Evolutionary conservation across 2,888 invertebrate genomes (phyloP), one percentile per base, ranked within the genome.

Genomic region (Archaeoteleia sp.): DNA sequence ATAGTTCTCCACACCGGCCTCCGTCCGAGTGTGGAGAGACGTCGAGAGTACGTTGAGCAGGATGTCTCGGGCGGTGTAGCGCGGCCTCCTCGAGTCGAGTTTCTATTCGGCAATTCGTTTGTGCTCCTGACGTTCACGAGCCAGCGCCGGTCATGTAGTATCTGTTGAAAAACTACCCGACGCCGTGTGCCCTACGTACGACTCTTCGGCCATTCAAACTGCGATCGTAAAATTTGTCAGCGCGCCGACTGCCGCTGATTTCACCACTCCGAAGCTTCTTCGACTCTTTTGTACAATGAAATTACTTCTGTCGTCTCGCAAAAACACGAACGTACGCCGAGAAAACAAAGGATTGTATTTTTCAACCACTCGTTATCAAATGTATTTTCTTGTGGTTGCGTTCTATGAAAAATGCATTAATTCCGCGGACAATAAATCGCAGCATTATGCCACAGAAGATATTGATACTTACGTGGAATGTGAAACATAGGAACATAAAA

Each of bases 61-160:
- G 35, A 23, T 29, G 49, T 39, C 25, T 48, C 29, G 27, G 30
- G 20, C 2, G 13, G 17, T 13, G 27, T 7, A n/a, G 27, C 20
- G 27, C 20, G 49, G 39, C 43, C 17, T 45, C 32, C 20, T 40
- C 20, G 20, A 20, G 20, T 20, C 20, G 20, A 48, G 49, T 67
- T 68, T 67, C 67, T 48, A 53, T 67, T 69, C 57, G 67, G 43
- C 72, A 65, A 72, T 72, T 60, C 70, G 65, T 72, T 70, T 55
- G 51, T 70, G 70, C 37, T 35, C 25, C 17, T 49, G 68, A 72
- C 70, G 49, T 68, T 68, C 60, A 53, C 60, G 60, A 70, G 66
- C 61, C 58, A 53, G 14, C 20, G 27, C 30, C 39, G 57, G 8
- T 13, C 23, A 17, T 35, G 25, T 32, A 37, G 35, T 48, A 51